Base-by-base conservation (phyloP, 2,797 vertebrate genomes). In the Novumbra hubbsi region DNA sequence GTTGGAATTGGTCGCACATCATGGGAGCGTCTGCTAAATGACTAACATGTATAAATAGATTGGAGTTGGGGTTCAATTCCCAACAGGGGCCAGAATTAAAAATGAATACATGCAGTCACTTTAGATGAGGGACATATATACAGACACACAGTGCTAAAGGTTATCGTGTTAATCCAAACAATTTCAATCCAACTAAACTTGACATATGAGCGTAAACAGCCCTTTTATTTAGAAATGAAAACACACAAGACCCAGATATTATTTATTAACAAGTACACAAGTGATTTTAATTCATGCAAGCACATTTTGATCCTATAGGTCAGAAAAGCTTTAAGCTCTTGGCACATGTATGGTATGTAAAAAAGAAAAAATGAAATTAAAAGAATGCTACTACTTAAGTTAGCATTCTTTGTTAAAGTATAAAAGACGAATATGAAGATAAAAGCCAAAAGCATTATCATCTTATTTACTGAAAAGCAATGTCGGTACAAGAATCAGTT, bases 311-410 rank as follows among this genome's bases (percentile, higher is more conserved):
- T 97, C 92, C 94, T 96, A 98, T 96, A 96, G 94, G 96, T 98
- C 96, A 97, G 98, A 98, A 93, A 92, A 93, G 96, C 96, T 96
- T 96, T 94, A 96, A 98, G 97, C 97, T 96, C 95, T 97, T 97
- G 96, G 97, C 96, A 99, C 97, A 96, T 96, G 94, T 95, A 98
- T 96, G 93, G 41, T 14, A 45, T 45, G 41, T 45, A 45, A 45
- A 45, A 98, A 99, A 38, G 5, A 5, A 96, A 98, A 97, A 98
- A 96, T 95, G 94, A 91, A 95, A 94, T 92, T 91, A 94, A 96
- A 96, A 96, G 95, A 95, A 94, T 93, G 95, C 94, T 96, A 96
- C 96, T 95, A 97, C 3, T 6, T 60, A 60, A 60, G 55, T 60
- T 24, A 96, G 96, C 97, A 97, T 96, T 96, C 92, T 93, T 93